Evolutionary conservation across 2,888 invertebrate species (phyloP).

Genomic region (Candidula unifasciata): DNA sequence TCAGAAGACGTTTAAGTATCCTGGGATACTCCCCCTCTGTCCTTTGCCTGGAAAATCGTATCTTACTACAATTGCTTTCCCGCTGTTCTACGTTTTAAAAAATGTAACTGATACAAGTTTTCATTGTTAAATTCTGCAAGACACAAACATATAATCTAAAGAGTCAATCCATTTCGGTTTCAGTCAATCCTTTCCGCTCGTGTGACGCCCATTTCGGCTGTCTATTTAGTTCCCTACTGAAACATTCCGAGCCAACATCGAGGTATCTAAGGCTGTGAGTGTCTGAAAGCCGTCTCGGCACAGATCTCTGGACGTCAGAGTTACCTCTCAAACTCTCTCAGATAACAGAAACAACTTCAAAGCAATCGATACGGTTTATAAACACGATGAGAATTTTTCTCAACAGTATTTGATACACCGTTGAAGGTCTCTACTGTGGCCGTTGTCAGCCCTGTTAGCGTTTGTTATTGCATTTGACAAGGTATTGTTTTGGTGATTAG

Average conservation of each 20-base stretch:
- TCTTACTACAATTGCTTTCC: neutral
- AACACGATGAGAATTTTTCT: constrained; percentile 22
- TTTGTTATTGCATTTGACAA: neutral
- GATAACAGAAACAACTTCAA: constrained; percentile 40
- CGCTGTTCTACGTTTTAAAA: neutral
- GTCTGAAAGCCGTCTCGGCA: constrained; percentile 18
- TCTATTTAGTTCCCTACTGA: neutral
- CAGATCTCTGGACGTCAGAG: constrained; percentile 9
- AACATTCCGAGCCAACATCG: constrained; percentile 29
- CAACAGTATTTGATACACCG: constrained; percentile 20
- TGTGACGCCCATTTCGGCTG: constrained; percentile 6
- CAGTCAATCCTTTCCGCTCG: constrained; percentile 22
- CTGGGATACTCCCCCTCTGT: too few species aligned
- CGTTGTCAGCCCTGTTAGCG: neutral
- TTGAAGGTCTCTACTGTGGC: neutral
- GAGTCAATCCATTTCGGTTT: constrained; percentile 29
- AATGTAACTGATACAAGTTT: neutral
- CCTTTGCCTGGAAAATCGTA: neutral
- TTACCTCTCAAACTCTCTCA: constrained; percentile 37
- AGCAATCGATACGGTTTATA: constrained; percentile 41
- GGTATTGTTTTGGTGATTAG: too few species aligned
- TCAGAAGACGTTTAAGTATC: too few species aligned
- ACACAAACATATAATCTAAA: constrained; percentile 31
- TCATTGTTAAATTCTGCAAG: neutral
- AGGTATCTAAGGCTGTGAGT: constrained; percentile 10